Base-by-base conservation (phyloP, 2,888 invertebrate species). In the Chymomyza procnemis region DNA sequence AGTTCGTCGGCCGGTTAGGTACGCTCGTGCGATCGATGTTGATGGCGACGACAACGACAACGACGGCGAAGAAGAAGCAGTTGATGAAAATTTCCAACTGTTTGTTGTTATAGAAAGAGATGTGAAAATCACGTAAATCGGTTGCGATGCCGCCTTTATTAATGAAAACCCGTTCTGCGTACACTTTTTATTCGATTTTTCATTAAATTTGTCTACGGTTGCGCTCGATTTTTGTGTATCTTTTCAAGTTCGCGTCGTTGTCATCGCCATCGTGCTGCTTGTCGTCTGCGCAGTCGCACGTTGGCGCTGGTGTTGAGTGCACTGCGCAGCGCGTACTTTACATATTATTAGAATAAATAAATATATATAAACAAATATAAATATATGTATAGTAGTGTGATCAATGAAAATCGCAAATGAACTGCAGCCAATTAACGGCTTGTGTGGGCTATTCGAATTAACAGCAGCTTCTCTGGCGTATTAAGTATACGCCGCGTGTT, bases 141-240 rank as follows among this genome's bases (percentile, higher is more conserved):
- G 26, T 41, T 26, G 66, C 47, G 60, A 30, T 54, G 64, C 48
- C 34, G 26, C 54, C 60, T 55, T 69, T 63, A 71, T 75, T 80
- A 79, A 79, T 74, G 85, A 67, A 85, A 82, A 82, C 84, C 75
- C 56, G 80, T 80, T 80, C 81, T 64, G 55, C 62, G 69, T 41
- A 41, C 34, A 41, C 34, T 41, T 72, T 74, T 67, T 63, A 60
- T 68, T 69, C 66, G 67, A 65, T 82, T 77, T 82, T 78, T 70
- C 79, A 73, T 78, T 78, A 76, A 66, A 68, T 75, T 55, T 34
- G 67, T 22, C 46, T 59, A 47, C 21, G 18, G 21, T 56, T 26
- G 57, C 66, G 64, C 63, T 66, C 75, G 52, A 62, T 67, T 63
- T 72, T 52, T 50, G 14, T 30, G 47, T 62, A 56, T 65, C 72